Evolutionary conservation across 1,140 invertebrate species (phyloP), one percentile per base, ranked within the genome.

Genomic region (Ceratosolen solmsi): DNA sequence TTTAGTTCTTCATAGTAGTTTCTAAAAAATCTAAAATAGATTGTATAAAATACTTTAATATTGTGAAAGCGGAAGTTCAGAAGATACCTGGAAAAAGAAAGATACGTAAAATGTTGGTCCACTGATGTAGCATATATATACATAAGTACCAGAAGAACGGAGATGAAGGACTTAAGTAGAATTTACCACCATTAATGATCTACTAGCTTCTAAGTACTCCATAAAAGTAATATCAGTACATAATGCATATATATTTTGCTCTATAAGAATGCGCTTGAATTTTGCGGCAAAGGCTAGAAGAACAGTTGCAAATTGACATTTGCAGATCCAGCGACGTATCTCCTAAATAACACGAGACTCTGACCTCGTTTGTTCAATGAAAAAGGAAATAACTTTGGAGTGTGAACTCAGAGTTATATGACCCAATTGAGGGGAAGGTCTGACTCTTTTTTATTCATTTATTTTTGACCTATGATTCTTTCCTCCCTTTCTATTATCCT

Each of bases 121-220:
- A 15, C 27, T 15, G 27, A 63, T 30, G 15, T 4, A 20, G n/a
- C n/a, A n/a, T n/a, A n/a, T n/a, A n/a, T n/a, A n/a, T n/a, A n/a
- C n/a, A n/a, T n/a, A n/a, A n/a, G n/a, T n/a, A n/a, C n/a, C n/a
- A n/a, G 20, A 58, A 25, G n/a, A 9, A 65, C 30, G 36, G 38
- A 38, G 20, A 36, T n/a, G 46, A 17, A 71, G 7, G 22, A 7
- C 38, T 71, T 4, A 36, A 71, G 68, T 22, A 71, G n/a, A 71
- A 71, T 71, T 25, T 71, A 71, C 41, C 25, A 38, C 38, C 25
- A 30, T 22, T 71, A 71, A 71, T 71, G 41, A 41, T 36, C n/a
- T n/a, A n/a, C 36, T n/a, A 60, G 4, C 58, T 68, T 13, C 68
- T 71, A 71, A 71, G 68, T 36, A 71, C 68, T 30, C 68, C 41